Evolutionary conservation across 1,140 invertebrate genomes (phyloP).

Genomic region (Euwallacea fornicatus): DNA sequence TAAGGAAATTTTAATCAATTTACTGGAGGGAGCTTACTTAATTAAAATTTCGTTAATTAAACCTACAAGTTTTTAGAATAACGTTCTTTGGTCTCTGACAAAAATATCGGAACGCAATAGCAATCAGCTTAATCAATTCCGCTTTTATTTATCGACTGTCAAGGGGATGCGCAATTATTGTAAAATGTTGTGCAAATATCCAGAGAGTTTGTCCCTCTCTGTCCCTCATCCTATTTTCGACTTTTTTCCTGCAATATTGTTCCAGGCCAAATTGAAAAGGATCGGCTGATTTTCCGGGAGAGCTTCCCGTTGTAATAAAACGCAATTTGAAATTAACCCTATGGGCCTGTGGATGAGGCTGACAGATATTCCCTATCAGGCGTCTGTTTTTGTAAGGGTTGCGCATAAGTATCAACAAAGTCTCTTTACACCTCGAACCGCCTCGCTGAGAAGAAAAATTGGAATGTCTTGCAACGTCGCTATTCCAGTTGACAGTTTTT

Average conservation of each 20-base stretch:
- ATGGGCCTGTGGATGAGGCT: neutral
- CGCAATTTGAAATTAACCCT: no score
- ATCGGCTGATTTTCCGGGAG: slow-evolving; percentile 10
- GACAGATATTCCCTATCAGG: no score
- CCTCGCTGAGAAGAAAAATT: no score
- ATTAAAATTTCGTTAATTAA: slow-evolving; percentile 39
- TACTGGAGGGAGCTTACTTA: slow-evolving; percentile 30
- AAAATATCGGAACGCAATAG: slow-evolving; percentile 37
- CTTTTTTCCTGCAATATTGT: slow-evolving; percentile 31
- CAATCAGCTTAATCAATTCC: slow-evolving; percentile 50
- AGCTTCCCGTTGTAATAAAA: neutral
- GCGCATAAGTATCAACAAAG: no score
- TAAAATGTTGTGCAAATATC: slow-evolving; percentile 40
- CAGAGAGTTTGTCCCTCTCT: slow-evolving; percentile 7
- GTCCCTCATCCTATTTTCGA: slow-evolving; percentile 10
- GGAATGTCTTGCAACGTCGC: no score
- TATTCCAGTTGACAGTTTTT: no score
- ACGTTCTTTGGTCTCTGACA: slow-evolving; percentile 3
- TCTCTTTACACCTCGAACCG: no score
- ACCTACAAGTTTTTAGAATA: slow-evolving; percentile 28
- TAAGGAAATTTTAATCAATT: slow-evolving; percentile 40
- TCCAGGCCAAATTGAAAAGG: slow-evolving; percentile 24
- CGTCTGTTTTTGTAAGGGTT: neutral
- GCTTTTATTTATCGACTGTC: slow-evolving; percentile 47
- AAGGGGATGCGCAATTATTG: slow-evolving; percentile 35